Percentiles rank a stretch among this genome's conserved stretches.
Conservation (phyloP, 2,797 vertebrate species). For the Ciconia nigra region DNA sequence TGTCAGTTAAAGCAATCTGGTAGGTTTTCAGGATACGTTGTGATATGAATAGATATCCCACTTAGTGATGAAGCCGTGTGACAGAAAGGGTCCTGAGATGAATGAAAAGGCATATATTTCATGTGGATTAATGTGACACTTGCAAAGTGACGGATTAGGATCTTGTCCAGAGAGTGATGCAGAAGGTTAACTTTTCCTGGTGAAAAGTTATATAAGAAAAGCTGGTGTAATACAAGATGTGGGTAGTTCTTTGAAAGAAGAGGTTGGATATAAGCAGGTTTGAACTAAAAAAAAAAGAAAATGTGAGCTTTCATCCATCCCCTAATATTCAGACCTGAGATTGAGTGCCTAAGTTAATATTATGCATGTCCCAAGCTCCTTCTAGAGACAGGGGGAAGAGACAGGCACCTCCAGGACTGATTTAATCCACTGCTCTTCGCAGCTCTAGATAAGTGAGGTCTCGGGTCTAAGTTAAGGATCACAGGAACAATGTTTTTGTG, state of each 20-base stretch:
- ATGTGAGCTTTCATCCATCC: not conserved
- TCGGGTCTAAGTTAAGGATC: not conserved
- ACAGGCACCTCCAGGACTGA: not conserved
- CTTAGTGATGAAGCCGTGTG: not conserved
- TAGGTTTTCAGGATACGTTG: not conserved
- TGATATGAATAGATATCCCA: not conserved
- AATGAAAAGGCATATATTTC: not conserved
- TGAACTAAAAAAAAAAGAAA: accelerated
- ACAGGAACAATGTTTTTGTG: not conserved
- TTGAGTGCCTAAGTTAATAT: not conserved
- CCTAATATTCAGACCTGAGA: not conserved
- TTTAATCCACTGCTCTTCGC: not conserved
- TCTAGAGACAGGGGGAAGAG: not conserved
- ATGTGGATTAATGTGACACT: not conserved
- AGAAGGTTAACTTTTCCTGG: not conserved
- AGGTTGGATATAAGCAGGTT: not conserved
- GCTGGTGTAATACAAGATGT: not conserved
- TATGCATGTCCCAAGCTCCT: not conserved
- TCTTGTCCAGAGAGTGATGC: not conserved
- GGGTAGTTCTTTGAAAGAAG: not conserved
- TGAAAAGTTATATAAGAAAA: not conserved
- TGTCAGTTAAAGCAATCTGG: not conserved
- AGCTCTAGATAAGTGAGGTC: not conserved
- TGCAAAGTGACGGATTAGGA: not conserved
- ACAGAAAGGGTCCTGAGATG: not conserved